phyloP scores from a whole-genome alignment of 2,888 invertebrate species.

The Nephrotoma guestfalica region DNA sequence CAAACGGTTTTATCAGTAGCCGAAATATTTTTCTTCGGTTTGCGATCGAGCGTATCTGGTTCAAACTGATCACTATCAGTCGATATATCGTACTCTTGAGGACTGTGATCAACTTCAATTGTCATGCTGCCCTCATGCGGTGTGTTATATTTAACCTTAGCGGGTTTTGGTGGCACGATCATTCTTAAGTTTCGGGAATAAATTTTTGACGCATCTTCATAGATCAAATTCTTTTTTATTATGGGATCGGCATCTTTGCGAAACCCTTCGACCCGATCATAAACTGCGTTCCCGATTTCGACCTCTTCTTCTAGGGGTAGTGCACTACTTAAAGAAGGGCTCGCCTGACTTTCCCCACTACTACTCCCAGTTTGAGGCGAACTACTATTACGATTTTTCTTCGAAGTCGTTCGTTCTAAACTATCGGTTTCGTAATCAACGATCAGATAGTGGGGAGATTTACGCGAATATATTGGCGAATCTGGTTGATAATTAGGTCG shows the following conservation, averaged over 20 bases:
- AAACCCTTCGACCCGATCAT: slow-evolving; percentile 32
- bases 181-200: neutral
- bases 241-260: slow-evolving; percentile 24
- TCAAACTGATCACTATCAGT: slow-evolving; percentile 61
- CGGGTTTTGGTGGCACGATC: slow-evolving; percentile 22
- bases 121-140: slow-evolving; percentile 58
- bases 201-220: neutral
- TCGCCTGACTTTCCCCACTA: slow-evolving; percentile 52
- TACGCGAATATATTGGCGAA: slow-evolving; percentile 30
- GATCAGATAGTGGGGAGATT: slow-evolving; percentile 31
- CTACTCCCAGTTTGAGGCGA: slow-evolving; percentile 41
- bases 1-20: neutral
- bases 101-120: slow-evolving; percentile 70
- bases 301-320: slow-evolving; percentile 67
- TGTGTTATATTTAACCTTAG: slow-evolving; percentile 44
- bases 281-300: slow-evolving; percentile 62
- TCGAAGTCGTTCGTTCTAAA: slow-evolving; percentile 44
- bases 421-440: slow-evolving; percentile 62
- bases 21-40: slow-evolving; percentile 43
- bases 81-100: slow-evolving; percentile 49
- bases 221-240: neutral
- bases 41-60: slow-evolving; percentile 72
- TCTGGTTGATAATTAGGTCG: slow-evolving; percentile 29
- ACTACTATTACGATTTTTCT: slow-evolving; percentile 31
- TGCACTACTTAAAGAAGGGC: slow-evolving; percentile 57